phyloP scores from a whole-genome alignment of 2,113 vertebrate genomes.

The Percina caprodes region DNA sequence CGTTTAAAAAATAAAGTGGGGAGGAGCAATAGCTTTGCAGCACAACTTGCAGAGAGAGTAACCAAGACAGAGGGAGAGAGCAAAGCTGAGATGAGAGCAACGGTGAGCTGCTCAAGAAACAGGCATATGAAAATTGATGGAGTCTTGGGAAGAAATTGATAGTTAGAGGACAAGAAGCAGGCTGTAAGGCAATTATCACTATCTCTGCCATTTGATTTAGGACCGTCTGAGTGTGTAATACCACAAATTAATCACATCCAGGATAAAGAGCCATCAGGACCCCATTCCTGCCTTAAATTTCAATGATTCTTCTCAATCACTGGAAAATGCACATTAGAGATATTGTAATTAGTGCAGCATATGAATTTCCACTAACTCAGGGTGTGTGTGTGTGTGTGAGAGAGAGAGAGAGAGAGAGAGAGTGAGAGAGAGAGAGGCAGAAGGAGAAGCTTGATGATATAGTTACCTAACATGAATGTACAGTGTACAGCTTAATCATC shows the following conservation, averaged over 20 bases:
- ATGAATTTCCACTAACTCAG: conserved; percentile 48
- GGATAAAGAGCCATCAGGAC: conserved; percentile 62
- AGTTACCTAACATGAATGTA: conserved; percentile 26
- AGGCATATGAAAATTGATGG: conserved; percentile 77
- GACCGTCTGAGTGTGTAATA: conserved; percentile 71
- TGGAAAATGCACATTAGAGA: conserved; percentile 51
- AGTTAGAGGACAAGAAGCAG: conserved; percentile 82
- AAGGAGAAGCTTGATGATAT: conserved; percentile 28
- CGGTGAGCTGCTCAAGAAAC: conserved; percentile 41
- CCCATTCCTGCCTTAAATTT: conserved; percentile 68
- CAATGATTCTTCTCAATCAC: conserved; percentile 63
- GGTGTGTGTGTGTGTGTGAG: conserved; percentile 15
- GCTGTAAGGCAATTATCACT: conserved; percentile 80
- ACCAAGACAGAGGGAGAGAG: conserved; percentile 13
- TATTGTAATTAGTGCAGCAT: conserved; percentile 46
- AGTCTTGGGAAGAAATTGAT: conserved; percentile 77
- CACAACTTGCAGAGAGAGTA: neutral
- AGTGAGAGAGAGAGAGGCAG: neutral
- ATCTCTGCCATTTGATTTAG: conserved; percentile 79
- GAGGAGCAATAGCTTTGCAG: conserved; percentile 23
- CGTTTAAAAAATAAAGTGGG: conserved; percentile 59
- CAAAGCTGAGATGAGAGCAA: conserved; percentile 30
- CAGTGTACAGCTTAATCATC: conserved; percentile 25
- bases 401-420: neutral
- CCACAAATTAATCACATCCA: conserved; percentile 77